Base-by-base conservation (phyloP, 2,888 invertebrate species). In the Thyatira batis region DNA sequence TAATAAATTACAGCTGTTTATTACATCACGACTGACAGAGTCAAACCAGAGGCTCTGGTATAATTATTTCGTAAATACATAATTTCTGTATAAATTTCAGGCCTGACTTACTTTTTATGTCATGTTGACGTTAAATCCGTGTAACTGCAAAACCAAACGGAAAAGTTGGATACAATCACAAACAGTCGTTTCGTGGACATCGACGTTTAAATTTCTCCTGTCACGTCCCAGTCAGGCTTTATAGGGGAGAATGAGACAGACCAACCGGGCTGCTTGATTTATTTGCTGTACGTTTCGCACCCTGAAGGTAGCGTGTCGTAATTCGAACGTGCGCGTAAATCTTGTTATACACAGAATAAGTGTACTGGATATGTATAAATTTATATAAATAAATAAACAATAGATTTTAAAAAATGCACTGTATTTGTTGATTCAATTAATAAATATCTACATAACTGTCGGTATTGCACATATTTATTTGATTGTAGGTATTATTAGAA, bases 281-380 rank as follows among this genome's bases (percentile, higher is more conserved):
- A 86, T 85, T 70, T 73, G 73, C 63, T 54, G 76, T 74, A 76
- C 82, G 74, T 68, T 58, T 62, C 69, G 70, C 68, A 71, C 76
- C 64, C 65, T 67, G 75, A 76, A 78, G 79, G 80, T 80, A 76
- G 67, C 73, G 71, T 70, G 71, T 69, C 71, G 80, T 79, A 77
- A 81, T 81, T 75, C 74, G 77, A 80, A 80, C 76, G 78, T 70
- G 76, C 72, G 72, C 73, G 82, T 80, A 81, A 82, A 82, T 80
- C 81, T 83, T 77, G 76, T 75, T 76, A 63, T 54, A 58, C 66
- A 27, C 46, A 51, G 68, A 68, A 30, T 30, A 71, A 65, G 30
- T 20, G 45, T 11, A 25, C 50, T 53, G 50, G 45, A 50, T 50
- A 33, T 21, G 44, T 48, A 55, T 57, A 51, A 48, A 49, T 52